These are phyloP conservation scores for Mythimna pallens DNA, from an alignment of 2,888 invertebrate species.

Conservation along the genomic window DNA sequence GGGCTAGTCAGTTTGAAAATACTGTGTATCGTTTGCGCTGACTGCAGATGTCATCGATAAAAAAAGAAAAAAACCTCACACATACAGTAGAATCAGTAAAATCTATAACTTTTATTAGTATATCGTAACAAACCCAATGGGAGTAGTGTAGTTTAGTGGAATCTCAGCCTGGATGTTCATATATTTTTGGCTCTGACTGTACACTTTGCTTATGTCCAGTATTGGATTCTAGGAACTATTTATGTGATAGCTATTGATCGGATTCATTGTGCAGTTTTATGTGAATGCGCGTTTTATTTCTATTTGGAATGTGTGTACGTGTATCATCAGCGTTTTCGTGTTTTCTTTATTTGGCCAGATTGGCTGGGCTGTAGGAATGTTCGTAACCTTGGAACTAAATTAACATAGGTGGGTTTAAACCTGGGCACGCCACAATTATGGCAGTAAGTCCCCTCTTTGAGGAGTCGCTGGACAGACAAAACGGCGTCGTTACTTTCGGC, in stretches of 20 bases:
- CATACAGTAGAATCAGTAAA: too few species aligned
- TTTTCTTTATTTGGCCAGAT: background rate
- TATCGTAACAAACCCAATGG: too few species aligned
- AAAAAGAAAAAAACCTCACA: too few species aligned
- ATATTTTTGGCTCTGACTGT: slow-evolving; percentile 30
- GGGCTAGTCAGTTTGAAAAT: background rate
- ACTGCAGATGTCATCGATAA: background rate
- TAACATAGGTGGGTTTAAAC: background rate
- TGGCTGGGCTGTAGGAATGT: background rate
- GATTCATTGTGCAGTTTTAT: slow-evolving; percentile 54
- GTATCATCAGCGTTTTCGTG: slow-evolving; percentile 13
- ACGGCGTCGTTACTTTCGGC: too few species aligned
- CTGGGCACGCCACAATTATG: background rate
- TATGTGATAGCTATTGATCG: slow-evolving; percentile 59
- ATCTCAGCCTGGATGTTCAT: too few species aligned
- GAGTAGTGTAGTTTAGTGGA: too few species aligned
- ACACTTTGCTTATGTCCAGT: slow-evolving; percentile 38
- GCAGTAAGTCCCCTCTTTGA: too few species aligned
- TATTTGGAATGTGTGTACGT: slow-evolving; percentile 28
- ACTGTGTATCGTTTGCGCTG: background rate
- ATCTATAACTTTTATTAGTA: too few species aligned
- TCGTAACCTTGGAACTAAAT: too few species aligned
- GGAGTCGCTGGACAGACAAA: too few species aligned
- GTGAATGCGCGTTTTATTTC: slow-evolving; percentile 43
- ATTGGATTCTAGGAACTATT: slow-evolving; percentile 58